Conservation (phyloP, 1,140 invertebrate species). For the Megalopta genalis region DNA sequence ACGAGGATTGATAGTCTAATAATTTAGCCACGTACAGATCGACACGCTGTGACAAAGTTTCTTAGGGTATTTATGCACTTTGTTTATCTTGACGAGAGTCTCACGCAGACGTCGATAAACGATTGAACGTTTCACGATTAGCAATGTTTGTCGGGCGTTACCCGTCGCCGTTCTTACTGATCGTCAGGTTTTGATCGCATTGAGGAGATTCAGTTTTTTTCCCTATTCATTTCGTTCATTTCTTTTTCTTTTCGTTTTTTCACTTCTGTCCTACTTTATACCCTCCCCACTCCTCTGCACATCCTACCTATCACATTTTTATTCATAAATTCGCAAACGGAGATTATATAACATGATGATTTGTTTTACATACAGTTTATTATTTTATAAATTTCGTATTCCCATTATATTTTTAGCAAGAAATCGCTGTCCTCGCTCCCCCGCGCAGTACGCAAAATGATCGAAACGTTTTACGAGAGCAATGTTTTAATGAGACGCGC, state of each 20-base stretch:
- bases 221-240: constrained; percentile 20
- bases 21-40: constrained; percentile 17
- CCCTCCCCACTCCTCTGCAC: background rate
- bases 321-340: constrained; percentile 25
- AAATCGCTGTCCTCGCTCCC: constrained; percentile 44
- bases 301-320: constrained; percentile 24
- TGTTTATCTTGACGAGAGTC: constrained; percentile 20
- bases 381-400: constrained; percentile 60
- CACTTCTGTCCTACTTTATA: background rate
- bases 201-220: constrained; percentile 22
- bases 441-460: constrained; percentile 16
- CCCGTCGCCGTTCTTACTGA: constrained; percentile 49
- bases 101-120: constrained; percentile 7
- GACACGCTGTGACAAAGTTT: constrained; percentile 29
- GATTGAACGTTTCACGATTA: constrained; percentile 49
- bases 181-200: constrained; percentile 47
- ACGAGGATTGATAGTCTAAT: constrained; percentile 86
- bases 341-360: constrained; percentile 48
- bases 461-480: constrained; percentile 36
- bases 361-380: constrained; percentile 57
- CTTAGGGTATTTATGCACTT: constrained; percentile 42
- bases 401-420: constrained; percentile 57
- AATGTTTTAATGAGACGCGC: constrained; percentile 34
- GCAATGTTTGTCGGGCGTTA: constrained; percentile 26
- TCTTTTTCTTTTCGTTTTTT: background rate